These are phyloP conservation scores for Crotalus horridus DNA, from an alignment of 2,113 vertebrate species.

Conservation along the genomic window DNA sequence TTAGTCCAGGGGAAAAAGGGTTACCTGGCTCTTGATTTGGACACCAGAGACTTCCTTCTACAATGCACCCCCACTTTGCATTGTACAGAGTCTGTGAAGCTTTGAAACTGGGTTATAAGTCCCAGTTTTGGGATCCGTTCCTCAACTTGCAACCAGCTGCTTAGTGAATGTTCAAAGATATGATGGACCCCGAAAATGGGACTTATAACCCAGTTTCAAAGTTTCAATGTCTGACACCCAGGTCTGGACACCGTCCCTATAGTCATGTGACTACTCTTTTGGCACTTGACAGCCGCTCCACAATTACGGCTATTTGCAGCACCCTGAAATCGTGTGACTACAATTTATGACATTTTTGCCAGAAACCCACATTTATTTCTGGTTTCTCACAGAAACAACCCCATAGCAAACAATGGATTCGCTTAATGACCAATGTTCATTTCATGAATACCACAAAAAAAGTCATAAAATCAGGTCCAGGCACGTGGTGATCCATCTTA, in stretches of 20 bases:
- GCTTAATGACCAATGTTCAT: too few species aligned
- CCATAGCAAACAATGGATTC: not conserved
- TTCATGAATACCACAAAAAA: not conserved
- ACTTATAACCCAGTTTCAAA: too few species aligned
- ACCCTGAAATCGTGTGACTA: not conserved
- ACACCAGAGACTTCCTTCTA: not conserved
- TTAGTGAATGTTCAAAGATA: too few species aligned
- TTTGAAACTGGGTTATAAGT: too few species aligned
- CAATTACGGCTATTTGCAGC: not conserved
- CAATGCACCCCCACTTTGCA: too few species aligned
- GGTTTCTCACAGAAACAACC: not conserved
- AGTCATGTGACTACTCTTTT: not conserved
- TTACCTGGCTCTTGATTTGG: not conserved
- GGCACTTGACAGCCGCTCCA: not conserved
- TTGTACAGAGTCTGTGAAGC: too few species aligned
- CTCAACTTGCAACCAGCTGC: too few species aligned
- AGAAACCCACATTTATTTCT: not conserved
- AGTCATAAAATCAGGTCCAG: not conserved
- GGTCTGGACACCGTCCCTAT: not conserved
- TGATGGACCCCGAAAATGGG: too few species aligned
- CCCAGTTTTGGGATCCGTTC: too few species aligned
- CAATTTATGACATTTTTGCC: not conserved
- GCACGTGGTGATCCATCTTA: not conserved
- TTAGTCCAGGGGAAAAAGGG: not conserved
- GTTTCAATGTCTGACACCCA: too few species aligned